phyloP scores from a whole-genome alignment of 2,888 invertebrate genomes.

The Tiliacea citrago region DNA sequence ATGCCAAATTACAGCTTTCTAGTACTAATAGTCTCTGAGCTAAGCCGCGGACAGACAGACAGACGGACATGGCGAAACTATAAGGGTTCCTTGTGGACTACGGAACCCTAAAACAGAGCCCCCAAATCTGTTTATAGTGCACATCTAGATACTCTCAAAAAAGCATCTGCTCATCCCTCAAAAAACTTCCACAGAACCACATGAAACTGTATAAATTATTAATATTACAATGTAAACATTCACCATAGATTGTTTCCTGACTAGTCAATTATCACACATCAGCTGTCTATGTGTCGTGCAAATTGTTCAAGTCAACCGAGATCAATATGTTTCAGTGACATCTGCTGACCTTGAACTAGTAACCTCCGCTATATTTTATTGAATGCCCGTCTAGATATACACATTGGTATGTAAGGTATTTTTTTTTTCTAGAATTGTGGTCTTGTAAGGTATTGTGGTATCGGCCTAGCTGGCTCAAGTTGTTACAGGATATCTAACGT shows the following conservation, averaged over 20 bases:
- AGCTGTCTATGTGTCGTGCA: constrained; percentile 30
- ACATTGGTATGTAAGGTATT: too few species aligned
- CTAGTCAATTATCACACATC: neutral
- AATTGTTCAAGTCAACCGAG: constrained; percentile 42
- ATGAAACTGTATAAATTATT: neutral
- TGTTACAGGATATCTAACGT: too few species aligned
- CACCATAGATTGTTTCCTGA: neutral
- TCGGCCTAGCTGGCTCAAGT: too few species aligned
- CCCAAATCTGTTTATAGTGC: neutral
- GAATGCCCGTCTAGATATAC: neutral
- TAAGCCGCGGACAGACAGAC: too few species aligned
- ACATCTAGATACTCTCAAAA: neutral
- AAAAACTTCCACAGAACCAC: neutral
- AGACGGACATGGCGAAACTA: too few species aligned
- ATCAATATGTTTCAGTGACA: constrained; percentile 44
- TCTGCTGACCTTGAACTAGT: constrained; percentile 31
- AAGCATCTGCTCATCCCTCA: neutral
- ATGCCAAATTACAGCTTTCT: too few species aligned
- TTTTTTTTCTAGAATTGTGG: too few species aligned
- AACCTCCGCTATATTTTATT: constrained; percentile 16
- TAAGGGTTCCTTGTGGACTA: too few species aligned
- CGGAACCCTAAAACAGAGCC: neutral
- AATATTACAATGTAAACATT: neutral
- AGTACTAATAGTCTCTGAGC: too few species aligned
- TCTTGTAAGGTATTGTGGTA: too few species aligned